Base-by-base conservation (phyloP, 2,888 invertebrate species). In the Proisotoma minuta region DNA sequence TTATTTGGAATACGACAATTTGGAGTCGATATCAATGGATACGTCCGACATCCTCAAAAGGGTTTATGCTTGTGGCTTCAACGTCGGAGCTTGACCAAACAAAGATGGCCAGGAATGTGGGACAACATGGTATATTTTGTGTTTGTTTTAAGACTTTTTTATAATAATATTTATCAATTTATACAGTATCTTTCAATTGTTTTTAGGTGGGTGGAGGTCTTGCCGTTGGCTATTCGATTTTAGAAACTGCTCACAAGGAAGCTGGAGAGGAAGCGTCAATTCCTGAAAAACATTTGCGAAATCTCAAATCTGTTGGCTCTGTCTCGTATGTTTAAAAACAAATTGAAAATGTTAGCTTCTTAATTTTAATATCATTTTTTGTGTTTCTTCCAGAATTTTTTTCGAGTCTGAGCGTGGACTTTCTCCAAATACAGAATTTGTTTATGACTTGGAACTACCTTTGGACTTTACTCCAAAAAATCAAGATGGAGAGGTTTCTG, bases 41-140 rank as follows among this genome's bases (percentile, higher is more conserved):
- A 90, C 78, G 87, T 92, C 57, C 84, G 84, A 76, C 88, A 92
- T 79, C 89, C 90, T 34, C 85, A 85, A 56, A 87, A 87, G 78
- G 91, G 93, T 3, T 80, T 93, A 49, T 91, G 91, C 79, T 84
- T 93, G 76, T 96, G 96, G 96, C 82, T 96, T 75, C 95, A 94
- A 78, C 89, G 89, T 76, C 83, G 96, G 75, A 89, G 94, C 71
- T 84, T 87, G 66, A 91, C 88, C 57, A 96, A 96, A 81, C 91
- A 91, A 79, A 95, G 95, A 43, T 96, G 93, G 90, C 95, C 96
- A 65, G 91, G 90, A 52, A 91, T 90, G 79, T 89, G 92, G 87
- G 96, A 96, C 78, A 94, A 93, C 77, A 92, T 96, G 87, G 94
- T 81, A 74, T 72, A 70, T 66, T 49, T 5, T 12, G 20, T 12